Percentiles rank a stretch among this genome's conserved stretches.
Evolutionary conservation across 1,140 invertebrate species (phyloP).

Genomic region (Globodera ellingtonae): DNA sequence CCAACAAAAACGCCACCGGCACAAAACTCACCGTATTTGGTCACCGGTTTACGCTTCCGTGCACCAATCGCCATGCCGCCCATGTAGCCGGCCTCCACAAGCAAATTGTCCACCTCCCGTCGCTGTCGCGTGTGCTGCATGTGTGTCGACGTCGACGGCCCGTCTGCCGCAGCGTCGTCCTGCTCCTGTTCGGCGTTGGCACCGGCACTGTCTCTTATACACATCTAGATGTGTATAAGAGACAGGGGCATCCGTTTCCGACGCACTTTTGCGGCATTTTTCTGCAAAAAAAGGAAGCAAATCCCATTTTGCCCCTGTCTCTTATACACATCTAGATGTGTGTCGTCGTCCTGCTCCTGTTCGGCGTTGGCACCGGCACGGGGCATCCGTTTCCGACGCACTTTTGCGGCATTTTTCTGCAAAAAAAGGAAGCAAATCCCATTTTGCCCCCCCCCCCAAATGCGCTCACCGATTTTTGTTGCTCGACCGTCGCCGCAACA

Average conservation of each 20-base stretch:
- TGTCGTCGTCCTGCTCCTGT: background rate
- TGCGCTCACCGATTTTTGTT: background rate
- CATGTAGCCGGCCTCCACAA: conserved; percentile 10
- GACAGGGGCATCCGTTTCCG: too few relatives aligned
- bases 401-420: background rate
- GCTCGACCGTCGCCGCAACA: background rate
- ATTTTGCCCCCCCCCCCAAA: background rate
- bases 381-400: background rate
- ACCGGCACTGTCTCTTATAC: too few relatives aligned
- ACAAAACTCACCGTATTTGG: conserved; percentile 23
- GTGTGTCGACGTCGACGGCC: background rate
- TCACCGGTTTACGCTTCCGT: conserved; percentile 18
- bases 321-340: too few relatives aligned
- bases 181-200: too few relatives aligned
- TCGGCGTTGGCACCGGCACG: too few relatives aligned
- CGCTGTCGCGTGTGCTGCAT: background rate
- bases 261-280: too few relatives aligned
- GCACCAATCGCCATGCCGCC: conserved; percentile 10
- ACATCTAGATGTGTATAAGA: too few relatives aligned
- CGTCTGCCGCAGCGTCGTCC: background rate
- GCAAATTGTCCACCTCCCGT: conserved; percentile 13
- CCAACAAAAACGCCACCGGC: too few relatives aligned
- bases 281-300: too few relatives aligned
- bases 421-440: background rate
- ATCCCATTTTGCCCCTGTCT: too few relatives aligned